These are phyloP conservation scores for Centropristis striata DNA, from an alignment of 2,113 vertebrate genomes.

Conservation along the genomic window DNA sequence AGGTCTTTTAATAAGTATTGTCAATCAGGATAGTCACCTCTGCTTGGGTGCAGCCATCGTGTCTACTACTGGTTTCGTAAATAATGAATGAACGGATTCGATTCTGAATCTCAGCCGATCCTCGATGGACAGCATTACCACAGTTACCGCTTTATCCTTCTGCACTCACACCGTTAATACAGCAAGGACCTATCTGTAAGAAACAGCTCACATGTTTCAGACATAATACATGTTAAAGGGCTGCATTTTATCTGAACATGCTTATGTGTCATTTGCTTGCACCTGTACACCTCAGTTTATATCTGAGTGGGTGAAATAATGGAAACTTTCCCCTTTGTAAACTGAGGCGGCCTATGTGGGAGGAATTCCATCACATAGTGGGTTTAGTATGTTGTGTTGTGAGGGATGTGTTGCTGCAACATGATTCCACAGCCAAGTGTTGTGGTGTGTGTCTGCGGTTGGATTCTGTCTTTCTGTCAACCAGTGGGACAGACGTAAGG, in stretches of 20 bases:
- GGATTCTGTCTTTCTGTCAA: constrained; percentile 20
- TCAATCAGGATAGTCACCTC: background rate
- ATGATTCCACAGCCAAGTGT: constrained; percentile 37
- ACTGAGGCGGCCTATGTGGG: constrained; percentile 5
- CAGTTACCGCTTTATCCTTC: background rate
- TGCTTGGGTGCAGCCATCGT: constrained; percentile 34
- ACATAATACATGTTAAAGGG: background rate
- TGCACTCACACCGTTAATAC: background rate
- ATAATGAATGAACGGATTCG: constrained; percentile 52
- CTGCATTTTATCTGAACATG: background rate
- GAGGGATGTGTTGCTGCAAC: constrained; percentile 45
- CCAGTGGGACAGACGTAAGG: constrained; percentile 4
- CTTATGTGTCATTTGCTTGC: background rate
- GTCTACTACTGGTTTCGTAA: constrained; percentile 42
- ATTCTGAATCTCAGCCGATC: constrained; percentile 53
- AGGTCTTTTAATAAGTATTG: background rate
- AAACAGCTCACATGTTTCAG: background rate
- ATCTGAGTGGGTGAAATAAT: background rate
- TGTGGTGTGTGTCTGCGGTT: constrained; percentile 44
- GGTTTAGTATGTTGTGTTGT: constrained; percentile 23
- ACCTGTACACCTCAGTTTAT: constrained; percentile 15
- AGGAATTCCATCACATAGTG: constrained; percentile 29
- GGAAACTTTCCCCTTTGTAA: background rate
- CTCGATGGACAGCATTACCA: background rate
- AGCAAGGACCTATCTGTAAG: background rate